Base-by-base conservation (phyloP, 2,113 vertebrate species). In the Ailuropoda melanoleuca region DNA sequence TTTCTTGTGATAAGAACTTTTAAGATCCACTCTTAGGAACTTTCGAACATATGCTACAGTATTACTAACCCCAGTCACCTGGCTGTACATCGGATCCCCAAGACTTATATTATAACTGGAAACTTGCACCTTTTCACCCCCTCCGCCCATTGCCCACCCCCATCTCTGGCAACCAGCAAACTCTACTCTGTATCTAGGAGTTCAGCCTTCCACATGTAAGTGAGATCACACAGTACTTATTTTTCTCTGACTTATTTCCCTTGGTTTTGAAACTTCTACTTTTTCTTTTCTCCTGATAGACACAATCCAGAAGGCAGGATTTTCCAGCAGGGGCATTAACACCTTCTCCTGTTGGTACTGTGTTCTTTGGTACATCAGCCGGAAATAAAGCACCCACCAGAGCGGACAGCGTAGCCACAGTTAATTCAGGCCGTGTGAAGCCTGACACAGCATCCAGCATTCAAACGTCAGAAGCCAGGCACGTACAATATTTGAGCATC, bases 381-480 rank as follows among this genome's bases (percentile, higher is more conserved):
- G 43, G 21, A 19, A 37, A 39, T 8, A 50, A 77, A 90, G 53
- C 23, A 9, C 31, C 0, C 6, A 17, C 21, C 48, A 11, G 4
- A 2, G 11, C 8, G 29, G 43, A 19, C 6, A 2, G 43, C 0
- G 3, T 5, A 19, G 43, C 50, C 77, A 68, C 48, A 37, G 93
- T 56, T 83, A 48, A 19, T 3, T 62, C 70, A 58, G 72, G 89
- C 78, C 81, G 23, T 4, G 17, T 13, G 15, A 64, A n/a, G 50
- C 87, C 46, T 43, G 19, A 43, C 3, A 12, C 23, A 0, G 24
- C 0, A 0, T 15, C 31, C 1, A 5, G 60, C 43, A 23, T 6
- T 19, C 37, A 46, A 11, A 48, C 3, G 0, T 46, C n/a, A 9
- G 43, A 66, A n/a, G 62, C 48, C 37, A 31, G 39, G 62, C 39